phyloP scores from a whole-genome alignment of 2,113 vertebrate species.

The Numenius arquata region DNA sequence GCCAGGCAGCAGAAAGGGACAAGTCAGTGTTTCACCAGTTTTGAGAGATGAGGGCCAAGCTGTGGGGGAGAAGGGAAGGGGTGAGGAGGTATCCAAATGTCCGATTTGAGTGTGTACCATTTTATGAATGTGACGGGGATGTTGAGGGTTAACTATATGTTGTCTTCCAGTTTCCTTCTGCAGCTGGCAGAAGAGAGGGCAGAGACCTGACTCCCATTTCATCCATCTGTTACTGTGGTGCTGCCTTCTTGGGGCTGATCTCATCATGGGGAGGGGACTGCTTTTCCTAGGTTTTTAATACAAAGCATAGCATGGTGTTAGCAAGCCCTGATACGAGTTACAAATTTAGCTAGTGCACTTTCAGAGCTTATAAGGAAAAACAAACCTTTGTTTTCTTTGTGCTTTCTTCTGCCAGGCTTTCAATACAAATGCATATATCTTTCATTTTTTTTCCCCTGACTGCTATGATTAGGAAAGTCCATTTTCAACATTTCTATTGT shows the following conservation, averaged over 20 bases:
- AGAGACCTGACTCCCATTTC: not conserved
- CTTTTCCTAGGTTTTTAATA: not conserved
- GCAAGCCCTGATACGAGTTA: not conserved
- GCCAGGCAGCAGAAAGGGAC: not conserved
- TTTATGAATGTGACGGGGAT: not conserved
- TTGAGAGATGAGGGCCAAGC: not conserved
- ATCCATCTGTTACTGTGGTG: not conserved
- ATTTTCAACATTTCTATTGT: not conserved
- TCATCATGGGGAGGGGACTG: not conserved
- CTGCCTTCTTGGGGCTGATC: not conserved
- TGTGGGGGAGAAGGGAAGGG: not conserved
- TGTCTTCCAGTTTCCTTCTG: not conserved
- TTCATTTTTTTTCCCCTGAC: not conserved
- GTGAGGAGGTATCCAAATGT: not conserved
- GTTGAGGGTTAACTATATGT: not conserved
- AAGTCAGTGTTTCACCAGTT: not conserved
- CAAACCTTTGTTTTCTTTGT: not conserved
- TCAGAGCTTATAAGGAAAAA: not conserved
- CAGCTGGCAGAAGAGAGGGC: not conserved
- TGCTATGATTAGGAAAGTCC: not conserved
- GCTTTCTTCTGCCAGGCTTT: not conserved
- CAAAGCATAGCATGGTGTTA: not conserved
- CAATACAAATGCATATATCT: not conserved
- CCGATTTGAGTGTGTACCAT: fast-evolving
- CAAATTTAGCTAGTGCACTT: not conserved